Conservation (phyloP, 1,140 invertebrate genomes). For the Panagrolaimus sp. region DNA sequence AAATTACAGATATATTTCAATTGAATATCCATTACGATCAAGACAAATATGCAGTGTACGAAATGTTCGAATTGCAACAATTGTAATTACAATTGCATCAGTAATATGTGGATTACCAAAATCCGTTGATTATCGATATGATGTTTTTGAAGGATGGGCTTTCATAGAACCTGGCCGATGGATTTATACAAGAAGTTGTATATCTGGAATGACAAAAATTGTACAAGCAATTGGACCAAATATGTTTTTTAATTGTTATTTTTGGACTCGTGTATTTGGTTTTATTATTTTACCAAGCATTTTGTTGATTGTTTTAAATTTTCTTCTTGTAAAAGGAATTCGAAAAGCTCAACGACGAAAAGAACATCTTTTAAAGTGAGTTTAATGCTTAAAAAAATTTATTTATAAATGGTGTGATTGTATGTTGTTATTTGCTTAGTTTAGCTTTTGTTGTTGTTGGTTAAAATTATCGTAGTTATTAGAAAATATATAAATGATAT, state of each 20-base stretch:
- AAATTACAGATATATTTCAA: conserved; percentile 53
- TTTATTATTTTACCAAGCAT: conserved; percentile 82
- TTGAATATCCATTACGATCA: conserved; percentile 51
- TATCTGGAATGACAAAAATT: conserved; percentile 36
- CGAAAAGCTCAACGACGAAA: conserved; percentile 71
- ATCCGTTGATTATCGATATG: conserved; percentile 49
- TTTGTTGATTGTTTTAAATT: conserved; percentile 78
- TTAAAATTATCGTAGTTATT: too few relatives aligned
- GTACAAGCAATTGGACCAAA: conserved; percentile 47
- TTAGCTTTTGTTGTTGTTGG: not conserved
- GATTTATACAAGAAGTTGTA: conserved; percentile 43
- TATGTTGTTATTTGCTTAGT: not conserved
- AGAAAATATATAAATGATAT: too few relatives aligned
- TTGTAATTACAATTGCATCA: conserved; percentile 47
- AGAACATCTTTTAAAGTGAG: conserved; percentile 48
- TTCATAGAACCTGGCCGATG: conserved; percentile 41
- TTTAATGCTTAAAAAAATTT: not conserved
- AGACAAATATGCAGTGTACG: conserved; percentile 45
- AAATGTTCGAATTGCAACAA: conserved; percentile 53
- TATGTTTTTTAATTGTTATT: conserved; percentile 55
- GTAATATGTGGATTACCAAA: conserved; percentile 54
- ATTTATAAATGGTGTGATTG: not conserved
- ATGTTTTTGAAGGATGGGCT: conserved; percentile 51
- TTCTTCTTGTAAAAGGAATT: conserved; percentile 77
- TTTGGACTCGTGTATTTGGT: conserved; percentile 77